A percentile compares a stretch with the other conserved stretches of the same genome.
These are phyloP conservation scores for Hestina assimilis DNA, from an alignment of 1,140 invertebrate genomes.

Conservation along the genomic window DNA sequence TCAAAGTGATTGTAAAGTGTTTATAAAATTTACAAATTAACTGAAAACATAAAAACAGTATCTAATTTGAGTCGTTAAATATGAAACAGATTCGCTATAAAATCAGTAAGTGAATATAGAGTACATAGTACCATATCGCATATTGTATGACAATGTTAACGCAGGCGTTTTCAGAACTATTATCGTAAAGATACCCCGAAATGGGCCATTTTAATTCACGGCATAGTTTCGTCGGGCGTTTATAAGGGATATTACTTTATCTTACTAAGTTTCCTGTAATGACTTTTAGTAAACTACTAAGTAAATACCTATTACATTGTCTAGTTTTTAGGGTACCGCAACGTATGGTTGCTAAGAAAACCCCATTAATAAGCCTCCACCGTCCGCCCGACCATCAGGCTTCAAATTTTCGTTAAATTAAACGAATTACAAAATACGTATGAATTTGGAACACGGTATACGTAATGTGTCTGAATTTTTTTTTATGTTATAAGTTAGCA, in stretches of 20 bases:
- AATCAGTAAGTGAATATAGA: constrained; percentile 14
- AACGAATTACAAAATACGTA: too few relatives aligned
- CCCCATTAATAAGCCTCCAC: too few relatives aligned
- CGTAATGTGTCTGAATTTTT: too few relatives aligned
- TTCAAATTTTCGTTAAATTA: too few relatives aligned
- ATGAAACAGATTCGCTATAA: constrained; percentile 2
- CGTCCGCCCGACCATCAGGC: too few relatives aligned
- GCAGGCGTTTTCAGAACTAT: constrained; percentile 20
- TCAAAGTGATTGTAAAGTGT: too few relatives aligned
- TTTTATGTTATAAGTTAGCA: too few relatives aligned
- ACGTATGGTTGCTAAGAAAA: too few relatives aligned
- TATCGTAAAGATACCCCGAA: constrained; percentile 4
- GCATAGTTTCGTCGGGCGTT: constrained; percentile 7
- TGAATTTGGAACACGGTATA: too few relatives aligned
- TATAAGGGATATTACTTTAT: constrained; percentile 5
- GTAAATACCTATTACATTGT: too few relatives aligned
- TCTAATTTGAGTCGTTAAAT: neutral
- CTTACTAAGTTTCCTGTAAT: neutral
- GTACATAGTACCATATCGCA: neutral
- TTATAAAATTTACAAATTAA: neutral
- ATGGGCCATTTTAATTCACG: constrained; percentile 8
- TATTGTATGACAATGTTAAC: neutral
- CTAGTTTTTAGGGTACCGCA: too few relatives aligned
- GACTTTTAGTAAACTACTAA: too few relatives aligned
- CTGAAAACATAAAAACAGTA: neutral